Percentiles rank a stretch among this genome's conserved stretches.
Conservation (phyloP, 2,888 invertebrate species). For the Agrochola lota region DNA sequence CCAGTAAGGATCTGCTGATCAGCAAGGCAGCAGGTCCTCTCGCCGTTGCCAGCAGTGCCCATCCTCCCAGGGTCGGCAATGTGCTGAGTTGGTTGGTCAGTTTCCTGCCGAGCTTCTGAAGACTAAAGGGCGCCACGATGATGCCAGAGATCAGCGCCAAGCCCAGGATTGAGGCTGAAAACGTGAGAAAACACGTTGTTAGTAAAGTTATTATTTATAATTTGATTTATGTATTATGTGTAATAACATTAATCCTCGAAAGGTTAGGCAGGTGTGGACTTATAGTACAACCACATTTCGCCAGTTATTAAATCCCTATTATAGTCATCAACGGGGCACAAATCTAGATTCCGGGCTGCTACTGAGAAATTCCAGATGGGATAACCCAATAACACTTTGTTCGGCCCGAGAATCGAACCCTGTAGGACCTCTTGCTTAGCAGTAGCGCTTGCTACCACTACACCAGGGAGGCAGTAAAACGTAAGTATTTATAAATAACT, state of each 20-base stretch:
- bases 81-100: constrained; percentile 89
- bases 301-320: background rate
- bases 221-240: background rate
- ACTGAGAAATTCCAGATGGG: too few species aligned
- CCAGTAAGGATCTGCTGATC: constrained; percentile 82
- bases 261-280: background rate
- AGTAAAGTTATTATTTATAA: background rate
- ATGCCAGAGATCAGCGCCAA: constrained; percentile 91
- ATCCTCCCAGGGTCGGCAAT: constrained; percentile 89
- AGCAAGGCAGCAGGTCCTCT: constrained; percentile 80
- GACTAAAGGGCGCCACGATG: constrained; percentile 87
- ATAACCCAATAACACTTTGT: too few species aligned
- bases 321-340: too few species aligned
- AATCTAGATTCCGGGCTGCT: too few species aligned
- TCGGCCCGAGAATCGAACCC: too few species aligned
- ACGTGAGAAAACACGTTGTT: background rate
- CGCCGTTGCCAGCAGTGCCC: constrained; percentile 89
- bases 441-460: too few species aligned
- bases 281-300: background rate
- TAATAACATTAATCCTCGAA: background rate
- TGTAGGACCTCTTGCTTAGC: too few species aligned
- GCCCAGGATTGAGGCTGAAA: constrained; percentile 91
- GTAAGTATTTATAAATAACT: too few species aligned
- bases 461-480: too few species aligned
- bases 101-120: constrained; percentile 90